Conservation (phyloP, 2,113 vertebrate genomes). For the Mirza zaza region DNA sequence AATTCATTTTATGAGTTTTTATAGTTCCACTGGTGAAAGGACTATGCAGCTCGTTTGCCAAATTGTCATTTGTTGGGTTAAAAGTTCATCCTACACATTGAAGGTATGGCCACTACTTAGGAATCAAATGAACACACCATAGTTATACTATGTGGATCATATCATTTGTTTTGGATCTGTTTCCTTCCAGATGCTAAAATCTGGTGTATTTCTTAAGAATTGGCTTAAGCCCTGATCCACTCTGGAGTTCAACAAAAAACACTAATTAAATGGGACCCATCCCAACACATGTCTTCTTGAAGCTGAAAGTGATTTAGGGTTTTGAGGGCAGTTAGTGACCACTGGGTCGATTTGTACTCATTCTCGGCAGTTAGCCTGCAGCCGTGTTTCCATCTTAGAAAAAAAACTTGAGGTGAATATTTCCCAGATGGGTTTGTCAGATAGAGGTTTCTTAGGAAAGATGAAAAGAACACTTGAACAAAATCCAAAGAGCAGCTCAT, state of each 20-base stretch:
- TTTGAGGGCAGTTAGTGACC: neutral
- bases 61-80: slow-evolving; percentile 80
- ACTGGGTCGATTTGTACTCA: neutral
- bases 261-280: slow-evolving; percentile 46
- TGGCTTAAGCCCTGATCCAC: slow-evolving; percentile 46
- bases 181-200: slow-evolving; percentile 83
- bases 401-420: neutral
- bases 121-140: slow-evolving; percentile 85
- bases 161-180: slow-evolving; percentile 80
- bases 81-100: slow-evolving; percentile 77
- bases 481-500: slow-evolving; percentile 39
- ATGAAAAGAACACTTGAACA: slow-evolving; percentile 27
- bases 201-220: slow-evolving; percentile 74
- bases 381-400: neutral
- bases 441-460: slow-evolving; percentile 25
- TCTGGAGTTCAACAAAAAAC: slow-evolving; percentile 67
- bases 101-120: slow-evolving; percentile 80
- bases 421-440: slow-evolving; percentile 61
- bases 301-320: slow-evolving; percentile 40
- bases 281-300: slow-evolving; percentile 51
- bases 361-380: neutral
- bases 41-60: slow-evolving; percentile 83
- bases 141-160: slow-evolving; percentile 68
- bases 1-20: slow-evolving; percentile 51
- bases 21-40: slow-evolving; percentile 75